Evolutionary conservation across 2,888 invertebrate genomes (phyloP).

Genomic region (Syrphus vitripennis): DNA sequence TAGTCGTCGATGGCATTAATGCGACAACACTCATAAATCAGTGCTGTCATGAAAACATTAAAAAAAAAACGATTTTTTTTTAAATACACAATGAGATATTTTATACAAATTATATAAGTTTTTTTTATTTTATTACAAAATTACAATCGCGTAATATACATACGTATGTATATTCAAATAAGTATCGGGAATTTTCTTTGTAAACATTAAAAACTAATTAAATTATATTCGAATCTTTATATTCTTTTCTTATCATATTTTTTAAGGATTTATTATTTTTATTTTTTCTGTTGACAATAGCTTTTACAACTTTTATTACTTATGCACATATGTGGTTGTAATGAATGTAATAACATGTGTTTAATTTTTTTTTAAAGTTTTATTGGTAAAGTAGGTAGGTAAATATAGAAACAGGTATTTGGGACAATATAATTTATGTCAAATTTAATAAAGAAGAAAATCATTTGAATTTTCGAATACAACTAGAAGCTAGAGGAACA

Average conservation of each 20-base stretch:
- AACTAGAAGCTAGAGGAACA: too few relatives aligned
- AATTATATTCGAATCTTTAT: constrained; percentile 33
- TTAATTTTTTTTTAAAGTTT: background rate
- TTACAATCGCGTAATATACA: constrained; percentile 25
- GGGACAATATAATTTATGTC: background rate
- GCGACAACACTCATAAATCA: constrained; percentile 60
- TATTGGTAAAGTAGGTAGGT: background rate
- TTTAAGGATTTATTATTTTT: background rate
- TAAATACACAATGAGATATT: constrained; percentile 22
- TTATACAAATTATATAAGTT: background rate
- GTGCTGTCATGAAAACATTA: constrained; percentile 60
- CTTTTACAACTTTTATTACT: background rate
- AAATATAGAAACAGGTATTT: background rate
- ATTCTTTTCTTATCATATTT: constrained; percentile 14
- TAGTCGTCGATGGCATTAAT: constrained; percentile 52
- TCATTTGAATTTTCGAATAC: too few relatives aligned
- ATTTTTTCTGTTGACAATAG: background rate
- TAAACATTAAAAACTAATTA: constrained; percentile 65
- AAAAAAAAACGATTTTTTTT: constrained; percentile 21
- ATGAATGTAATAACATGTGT: background rate
- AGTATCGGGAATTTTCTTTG: constrained; percentile 23
- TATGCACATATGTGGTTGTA: background rate
- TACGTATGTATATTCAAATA: constrained; percentile 56
- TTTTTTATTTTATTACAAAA: background rate
- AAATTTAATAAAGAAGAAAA: too few relatives aligned